Conservation (phyloP, 1,140 invertebrate species). For the Leptinotarsa defecta region DNA sequence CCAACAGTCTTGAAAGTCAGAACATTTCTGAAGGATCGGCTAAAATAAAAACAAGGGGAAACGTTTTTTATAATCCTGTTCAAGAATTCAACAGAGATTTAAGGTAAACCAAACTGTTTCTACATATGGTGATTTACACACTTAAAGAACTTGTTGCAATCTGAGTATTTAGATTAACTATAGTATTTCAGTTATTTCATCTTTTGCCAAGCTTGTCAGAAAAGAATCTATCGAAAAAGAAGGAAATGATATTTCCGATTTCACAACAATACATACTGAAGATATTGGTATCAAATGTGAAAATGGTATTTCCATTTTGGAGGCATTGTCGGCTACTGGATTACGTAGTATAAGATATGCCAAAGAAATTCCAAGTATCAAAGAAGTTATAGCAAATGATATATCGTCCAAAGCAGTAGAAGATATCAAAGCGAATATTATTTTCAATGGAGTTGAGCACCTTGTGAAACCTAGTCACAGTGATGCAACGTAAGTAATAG, state of each 20-base stretch:
- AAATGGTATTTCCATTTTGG: slow-evolving; percentile 76
- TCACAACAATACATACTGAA: neutral
- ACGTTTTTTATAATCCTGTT: slow-evolving; percentile 96
- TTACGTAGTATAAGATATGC: slow-evolving; percentile 95
- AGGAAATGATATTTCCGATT: neutral
- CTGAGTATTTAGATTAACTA: neutral
- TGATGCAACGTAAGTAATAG: slow-evolving; percentile 75
- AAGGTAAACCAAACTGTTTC: slow-evolving; percentile 61
- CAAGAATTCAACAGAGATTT: slow-evolving; percentile 97
- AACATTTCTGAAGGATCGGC: slow-evolving; percentile 75
- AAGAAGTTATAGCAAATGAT: slow-evolving; percentile 91
- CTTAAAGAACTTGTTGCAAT: too few species aligned
- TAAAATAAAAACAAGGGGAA: slow-evolving; percentile 68
- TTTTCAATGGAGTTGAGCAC: slow-evolving; percentile 76
- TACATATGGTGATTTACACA: too few species aligned
- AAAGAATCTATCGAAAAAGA: slow-evolving; percentile 27
- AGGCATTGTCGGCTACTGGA: slow-evolving; percentile 94
- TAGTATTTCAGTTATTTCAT: slow-evolving; percentile 66
- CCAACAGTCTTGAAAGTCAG: slow-evolving; percentile 24
- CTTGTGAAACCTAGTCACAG: slow-evolving; percentile 74
- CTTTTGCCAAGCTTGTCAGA: slow-evolving; percentile 61
- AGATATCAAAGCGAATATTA: slow-evolving; percentile 82
- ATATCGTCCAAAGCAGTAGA: slow-evolving; percentile 85
- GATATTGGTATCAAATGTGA: slow-evolving; percentile 50
- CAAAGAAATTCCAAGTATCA: slow-evolving; percentile 85